These are phyloP conservation scores for Epinephelus lanceolatus DNA, from an alignment of 2,113 vertebrate species.

Conservation along the genomic window DNA sequence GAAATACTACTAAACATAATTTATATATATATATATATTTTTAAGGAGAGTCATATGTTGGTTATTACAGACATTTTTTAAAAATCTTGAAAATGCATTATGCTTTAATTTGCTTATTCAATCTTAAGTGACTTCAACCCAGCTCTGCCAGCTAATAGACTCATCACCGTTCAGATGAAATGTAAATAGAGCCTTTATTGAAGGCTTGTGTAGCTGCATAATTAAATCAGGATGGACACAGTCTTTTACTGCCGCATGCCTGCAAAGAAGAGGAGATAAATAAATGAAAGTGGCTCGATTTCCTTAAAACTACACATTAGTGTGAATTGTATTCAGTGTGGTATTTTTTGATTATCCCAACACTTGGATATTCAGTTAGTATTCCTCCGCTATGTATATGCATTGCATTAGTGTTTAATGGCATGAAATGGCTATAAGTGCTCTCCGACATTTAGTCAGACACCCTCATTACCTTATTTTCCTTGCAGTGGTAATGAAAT, in stretches of 20 bases:
- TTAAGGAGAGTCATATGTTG: not conserved
- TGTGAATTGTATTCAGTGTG: conserved; percentile 32
- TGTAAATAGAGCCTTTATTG: conserved; percentile 39
- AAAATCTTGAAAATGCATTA: not conserved
- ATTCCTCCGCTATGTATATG: conserved; percentile 28
- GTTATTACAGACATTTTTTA: not conserved
- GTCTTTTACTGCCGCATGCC: conserved; percentile 27
- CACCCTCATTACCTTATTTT: conserved; percentile 31
- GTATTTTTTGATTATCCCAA: conserved; percentile 48
- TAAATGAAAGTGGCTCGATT: conserved; percentile 21
- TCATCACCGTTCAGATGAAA: conserved; percentile 47
- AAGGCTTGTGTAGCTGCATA: conserved; percentile 31
- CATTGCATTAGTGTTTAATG: conserved; percentile 57
- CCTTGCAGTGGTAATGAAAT: conserved; percentile 47
- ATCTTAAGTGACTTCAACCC: conserved; percentile 43
- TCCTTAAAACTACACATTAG: conserved; percentile 41
- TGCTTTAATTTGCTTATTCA: no score
- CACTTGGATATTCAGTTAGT: conserved; percentile 51
- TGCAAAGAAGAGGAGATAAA: conserved; percentile 19
- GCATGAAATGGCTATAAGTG: conserved; percentile 30
- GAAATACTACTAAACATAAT: not conserved
- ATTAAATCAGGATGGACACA: conserved; percentile 38
- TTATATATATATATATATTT: conserved; percentile 20
- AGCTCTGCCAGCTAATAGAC: conserved; percentile 34
- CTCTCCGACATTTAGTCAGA: conserved; percentile 25